Evolutionary conservation across 2,113 vertebrate genomes (phyloP).

Genomic region (Vulpes vulpes): DNA sequence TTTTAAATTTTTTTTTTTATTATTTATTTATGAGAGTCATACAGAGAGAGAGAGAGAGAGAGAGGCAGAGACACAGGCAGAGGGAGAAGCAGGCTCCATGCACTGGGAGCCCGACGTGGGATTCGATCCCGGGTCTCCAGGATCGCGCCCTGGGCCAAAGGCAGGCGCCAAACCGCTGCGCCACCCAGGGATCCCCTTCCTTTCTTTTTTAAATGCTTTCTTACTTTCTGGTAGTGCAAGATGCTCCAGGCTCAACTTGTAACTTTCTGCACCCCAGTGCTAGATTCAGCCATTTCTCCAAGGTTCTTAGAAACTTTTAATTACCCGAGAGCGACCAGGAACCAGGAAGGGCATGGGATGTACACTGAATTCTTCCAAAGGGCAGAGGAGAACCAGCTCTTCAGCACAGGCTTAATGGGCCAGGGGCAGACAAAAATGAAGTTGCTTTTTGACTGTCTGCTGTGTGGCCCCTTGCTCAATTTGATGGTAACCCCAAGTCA

Average conservation of each 20-base stretch:
- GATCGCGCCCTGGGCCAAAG: too few relatives aligned
- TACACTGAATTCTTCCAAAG: not conserved
- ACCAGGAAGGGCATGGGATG: not conserved
- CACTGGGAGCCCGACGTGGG: too few relatives aligned
- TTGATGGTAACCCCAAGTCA: not conserved
- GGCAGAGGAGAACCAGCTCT: not conserved
- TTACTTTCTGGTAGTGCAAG: not conserved
- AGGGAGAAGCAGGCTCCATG: too few relatives aligned
- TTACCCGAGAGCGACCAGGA: not conserved
- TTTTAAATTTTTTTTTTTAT: too few relatives aligned
- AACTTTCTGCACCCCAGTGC: not conserved
- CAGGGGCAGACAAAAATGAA: not conserved
- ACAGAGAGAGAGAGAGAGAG: too few relatives aligned
- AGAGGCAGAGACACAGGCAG: too few relatives aligned
- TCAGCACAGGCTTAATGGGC: not conserved
- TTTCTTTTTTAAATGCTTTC: not conserved
- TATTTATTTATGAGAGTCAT: too few relatives aligned
- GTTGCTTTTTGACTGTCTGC: not conserved
- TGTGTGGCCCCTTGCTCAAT: not conserved
- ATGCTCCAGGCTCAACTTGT: not conserved
- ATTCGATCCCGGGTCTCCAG: too few relatives aligned
- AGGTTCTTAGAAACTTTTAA: conserved; percentile 28
- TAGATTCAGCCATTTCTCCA: not conserved
- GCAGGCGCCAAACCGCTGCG: too few relatives aligned
- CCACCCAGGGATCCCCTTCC: too few relatives aligned